Conservation (phyloP, 2,113 vertebrate species). For the Dunckerocampus dactyliophorus region DNA sequence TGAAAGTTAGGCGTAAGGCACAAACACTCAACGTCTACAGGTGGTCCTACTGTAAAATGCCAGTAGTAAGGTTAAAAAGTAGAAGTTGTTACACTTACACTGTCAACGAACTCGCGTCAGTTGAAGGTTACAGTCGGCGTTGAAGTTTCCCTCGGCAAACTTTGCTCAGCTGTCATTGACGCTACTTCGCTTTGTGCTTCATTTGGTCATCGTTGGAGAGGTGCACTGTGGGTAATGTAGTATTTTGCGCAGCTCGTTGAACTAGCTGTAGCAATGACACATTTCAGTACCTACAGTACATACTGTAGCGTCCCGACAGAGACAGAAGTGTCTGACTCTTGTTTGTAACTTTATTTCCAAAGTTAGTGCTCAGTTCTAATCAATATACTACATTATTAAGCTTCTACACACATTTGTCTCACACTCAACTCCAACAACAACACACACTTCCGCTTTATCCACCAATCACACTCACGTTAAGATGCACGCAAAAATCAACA, state of each 20-base stretch:
- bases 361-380: too few relatives aligned
- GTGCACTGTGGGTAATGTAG: conserved; percentile 58
- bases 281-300: too few relatives aligned
- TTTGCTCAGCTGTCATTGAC: conserved; percentile 56
- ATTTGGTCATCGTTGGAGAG: conserved; percentile 41
- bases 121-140: conserved; percentile 19
- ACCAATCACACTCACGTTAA: too few relatives aligned
- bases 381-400: too few relatives aligned
- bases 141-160: conserved; percentile 38
- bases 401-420: too few relatives aligned
- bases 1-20: conserved; percentile 19
- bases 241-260: not conserved
- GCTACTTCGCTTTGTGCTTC: conserved; percentile 19
- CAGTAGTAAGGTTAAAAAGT: not conserved
- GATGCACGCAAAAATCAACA: too few relatives aligned
- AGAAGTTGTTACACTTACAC: conserved; percentile 31
- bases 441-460: too few relatives aligned
- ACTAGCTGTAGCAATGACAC: not conserved
- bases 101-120: conserved; percentile 2
- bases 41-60: not conserved
- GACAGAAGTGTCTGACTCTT: too few relatives aligned
- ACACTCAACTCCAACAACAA: too few relatives aligned
- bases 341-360: too few relatives aligned
- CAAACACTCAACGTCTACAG: not conserved
- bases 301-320: too few relatives aligned